Evolutionary conservation across 2,888 invertebrate species (phyloP).

Genomic region (Philaethria dido): DNA sequence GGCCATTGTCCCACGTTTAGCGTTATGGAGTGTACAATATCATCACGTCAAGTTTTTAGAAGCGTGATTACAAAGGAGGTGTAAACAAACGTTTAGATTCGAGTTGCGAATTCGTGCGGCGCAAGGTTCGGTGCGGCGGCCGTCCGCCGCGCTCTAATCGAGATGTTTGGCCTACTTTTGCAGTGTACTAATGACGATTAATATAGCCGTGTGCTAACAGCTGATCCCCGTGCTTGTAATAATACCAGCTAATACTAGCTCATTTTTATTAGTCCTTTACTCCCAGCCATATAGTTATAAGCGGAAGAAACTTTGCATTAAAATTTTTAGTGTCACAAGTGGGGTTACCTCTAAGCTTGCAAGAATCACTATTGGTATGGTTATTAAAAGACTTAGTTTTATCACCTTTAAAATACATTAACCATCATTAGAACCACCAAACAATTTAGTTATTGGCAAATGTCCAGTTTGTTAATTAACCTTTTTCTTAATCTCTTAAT

Average conservation of each 20-base stretch:
- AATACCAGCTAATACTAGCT: conserved; percentile 46
- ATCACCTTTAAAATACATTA: conserved; percentile 19
- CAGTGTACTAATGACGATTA: conserved; percentile 73
- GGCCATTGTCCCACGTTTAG: conserved; percentile 58
- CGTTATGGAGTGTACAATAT: conserved; percentile 60
- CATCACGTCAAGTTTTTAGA: conserved; percentile 65
- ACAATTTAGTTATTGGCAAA: conserved; percentile 30
- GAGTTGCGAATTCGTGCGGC: conserved; percentile 54
- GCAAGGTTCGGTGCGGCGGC: conserved; percentile 60
- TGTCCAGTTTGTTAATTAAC: conserved; percentile 38
- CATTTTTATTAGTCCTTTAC: conserved; percentile 49
- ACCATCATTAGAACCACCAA: conserved; percentile 8
- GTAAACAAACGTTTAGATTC: conserved; percentile 70
- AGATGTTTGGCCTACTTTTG: conserved; percentile 81
- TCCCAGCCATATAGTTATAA: conserved; percentile 11
- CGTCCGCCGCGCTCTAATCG: conserved; percentile 64
- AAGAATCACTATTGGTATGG: conserved; percentile 8
- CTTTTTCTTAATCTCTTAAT: conserved; percentile 22
- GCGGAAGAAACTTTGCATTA: background rate
- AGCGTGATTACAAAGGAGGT: conserved; percentile 60
- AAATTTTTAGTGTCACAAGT: conserved; percentile 5
- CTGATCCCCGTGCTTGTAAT: conserved; percentile 72
- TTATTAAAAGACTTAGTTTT: conserved; percentile 1
- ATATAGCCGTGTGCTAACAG: conserved; percentile 80
- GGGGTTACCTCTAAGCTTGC: conserved; percentile 12